A percentile compares a stretch with the other conserved stretches of the same genome.
These are phyloP conservation scores for Pristionchus pacificus DNA, from an alignment of 1,140 invertebrate species.

Conservation along the genomic window DNA sequence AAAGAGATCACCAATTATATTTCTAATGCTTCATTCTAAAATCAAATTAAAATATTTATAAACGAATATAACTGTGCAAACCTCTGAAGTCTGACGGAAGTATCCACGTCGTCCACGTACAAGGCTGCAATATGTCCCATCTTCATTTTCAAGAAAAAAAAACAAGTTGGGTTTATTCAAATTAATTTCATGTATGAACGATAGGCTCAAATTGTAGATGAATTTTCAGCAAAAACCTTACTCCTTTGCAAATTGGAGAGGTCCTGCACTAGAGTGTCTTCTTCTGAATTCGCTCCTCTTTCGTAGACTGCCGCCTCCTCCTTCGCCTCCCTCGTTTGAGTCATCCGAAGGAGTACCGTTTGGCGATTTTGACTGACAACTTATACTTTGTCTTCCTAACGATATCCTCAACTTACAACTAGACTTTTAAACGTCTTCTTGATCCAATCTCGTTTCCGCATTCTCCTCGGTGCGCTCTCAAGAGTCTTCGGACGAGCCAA, in stretches of 20 bases:
- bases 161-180: too few species aligned
- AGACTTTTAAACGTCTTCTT: conserved; percentile 29
- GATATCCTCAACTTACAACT: conserved; percentile 10
- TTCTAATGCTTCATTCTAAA: neutral
- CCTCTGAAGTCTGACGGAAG: conserved; percentile 45
- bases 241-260: conserved; percentile 42
- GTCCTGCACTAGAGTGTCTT: conserved; percentile 46
- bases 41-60: neutral
- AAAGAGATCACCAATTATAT: neutral
- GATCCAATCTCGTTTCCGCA: conserved; percentile 32
- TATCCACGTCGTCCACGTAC: conserved; percentile 35
- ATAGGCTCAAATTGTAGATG: neutral
- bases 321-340: conserved; percentile 7
- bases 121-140: conserved; percentile 38
- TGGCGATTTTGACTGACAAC: conserved; percentile 15
- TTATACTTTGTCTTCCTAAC: neutral
- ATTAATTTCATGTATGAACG: too few species aligned
- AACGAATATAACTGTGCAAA: neutral
- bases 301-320: neutral
- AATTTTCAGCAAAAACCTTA: conserved; percentile 17
- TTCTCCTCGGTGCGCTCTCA: conserved; percentile 7
- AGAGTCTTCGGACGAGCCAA: neutral
- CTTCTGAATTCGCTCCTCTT: conserved; percentile 8
- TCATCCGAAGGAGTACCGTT: conserved; percentile 18
- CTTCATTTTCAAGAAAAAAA: too few species aligned